Conservation (phyloP, 1,140 invertebrate species). For the Steinernema khuongi region DNA sequence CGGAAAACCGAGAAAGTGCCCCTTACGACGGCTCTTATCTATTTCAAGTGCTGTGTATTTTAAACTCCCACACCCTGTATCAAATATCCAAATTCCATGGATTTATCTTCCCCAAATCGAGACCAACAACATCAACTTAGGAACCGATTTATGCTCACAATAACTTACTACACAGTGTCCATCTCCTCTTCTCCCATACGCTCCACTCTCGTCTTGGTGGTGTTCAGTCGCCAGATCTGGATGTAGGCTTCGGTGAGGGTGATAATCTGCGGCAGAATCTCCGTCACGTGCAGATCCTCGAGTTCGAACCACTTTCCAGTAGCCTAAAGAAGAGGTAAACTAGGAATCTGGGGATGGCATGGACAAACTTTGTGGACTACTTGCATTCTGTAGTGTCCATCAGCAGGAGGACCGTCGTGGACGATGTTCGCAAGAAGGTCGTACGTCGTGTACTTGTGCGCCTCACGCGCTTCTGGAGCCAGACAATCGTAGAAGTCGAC, state of each 20-base stretch:
- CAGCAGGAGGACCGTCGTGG: constrained; percentile 88
- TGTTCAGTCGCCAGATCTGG: constrained; percentile 65
- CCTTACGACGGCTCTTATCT: too few relatives aligned
- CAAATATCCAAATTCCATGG: too few relatives aligned
- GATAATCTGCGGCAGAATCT: constrained; percentile 98
- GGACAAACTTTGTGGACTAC: constrained; percentile 80
- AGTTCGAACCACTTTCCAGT: constrained; percentile 82
- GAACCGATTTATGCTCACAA: too few relatives aligned
- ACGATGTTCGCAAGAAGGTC: constrained; percentile 96
- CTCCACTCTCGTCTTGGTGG: constrained; percentile 42
- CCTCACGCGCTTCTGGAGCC: constrained; percentile 62
- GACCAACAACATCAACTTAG: too few relatives aligned
- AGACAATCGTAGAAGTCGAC: constrained; percentile 95
- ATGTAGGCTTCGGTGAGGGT: constrained; percentile 97
- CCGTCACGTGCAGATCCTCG: constrained; percentile 96
- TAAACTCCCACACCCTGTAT: too few relatives aligned
- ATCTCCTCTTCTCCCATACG: constrained; percentile 44
- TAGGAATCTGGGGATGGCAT: constrained; percentile 1
- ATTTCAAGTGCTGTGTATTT: too few relatives aligned
- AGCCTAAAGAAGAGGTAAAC: constrained; percentile 61
- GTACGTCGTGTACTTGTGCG: constrained; percentile 77
- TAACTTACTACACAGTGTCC: constrained; percentile 5
- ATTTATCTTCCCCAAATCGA: too few relatives aligned
- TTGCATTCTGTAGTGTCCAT: constrained; percentile 83
- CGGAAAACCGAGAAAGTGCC: too few relatives aligned